Conservation (phyloP, 1,140 invertebrate species). For the Calephelis nemesis region DNA sequence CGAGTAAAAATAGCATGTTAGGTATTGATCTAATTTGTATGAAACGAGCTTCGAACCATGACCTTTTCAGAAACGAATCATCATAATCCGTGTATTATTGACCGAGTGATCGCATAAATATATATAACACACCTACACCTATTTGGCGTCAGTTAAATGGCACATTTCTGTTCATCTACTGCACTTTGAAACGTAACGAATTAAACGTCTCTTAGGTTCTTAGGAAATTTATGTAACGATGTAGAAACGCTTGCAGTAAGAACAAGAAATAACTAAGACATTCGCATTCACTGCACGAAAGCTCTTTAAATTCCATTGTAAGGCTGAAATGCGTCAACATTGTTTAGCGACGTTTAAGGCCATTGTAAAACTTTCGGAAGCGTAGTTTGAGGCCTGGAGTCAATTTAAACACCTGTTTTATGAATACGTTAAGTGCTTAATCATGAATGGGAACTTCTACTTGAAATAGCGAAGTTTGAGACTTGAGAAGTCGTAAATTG, state of each 20-base stretch:
- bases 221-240: no score
- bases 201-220: no score
- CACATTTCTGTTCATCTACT: no score
- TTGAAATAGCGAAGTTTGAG: conserved; percentile 6
- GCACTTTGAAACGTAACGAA: no score
- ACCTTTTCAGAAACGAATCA: no score
- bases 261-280: conserved; percentile 5
- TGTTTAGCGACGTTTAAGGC: conserved; percentile 11
- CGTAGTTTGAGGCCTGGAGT: not conserved
- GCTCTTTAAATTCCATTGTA: conserved; percentile 16
- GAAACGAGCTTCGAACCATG: no score
- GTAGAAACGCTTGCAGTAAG: not conserved
- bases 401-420: conserved; percentile 14
- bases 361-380: conserved; percentile 13
- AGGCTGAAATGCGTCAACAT: conserved; percentile 14
- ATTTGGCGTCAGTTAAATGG: no score
- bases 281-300: conserved; percentile 6
- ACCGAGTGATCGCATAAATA: no score
- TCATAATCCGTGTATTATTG: no score
- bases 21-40: no score
- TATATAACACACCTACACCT: no score
- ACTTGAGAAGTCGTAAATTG: not conserved
- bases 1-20: no score
- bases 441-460: not conserved
- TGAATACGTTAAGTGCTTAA: conserved; percentile 2